phyloP scores from a whole-genome alignment of 1,140 invertebrate genomes.

The Cotesia typhae region DNA sequence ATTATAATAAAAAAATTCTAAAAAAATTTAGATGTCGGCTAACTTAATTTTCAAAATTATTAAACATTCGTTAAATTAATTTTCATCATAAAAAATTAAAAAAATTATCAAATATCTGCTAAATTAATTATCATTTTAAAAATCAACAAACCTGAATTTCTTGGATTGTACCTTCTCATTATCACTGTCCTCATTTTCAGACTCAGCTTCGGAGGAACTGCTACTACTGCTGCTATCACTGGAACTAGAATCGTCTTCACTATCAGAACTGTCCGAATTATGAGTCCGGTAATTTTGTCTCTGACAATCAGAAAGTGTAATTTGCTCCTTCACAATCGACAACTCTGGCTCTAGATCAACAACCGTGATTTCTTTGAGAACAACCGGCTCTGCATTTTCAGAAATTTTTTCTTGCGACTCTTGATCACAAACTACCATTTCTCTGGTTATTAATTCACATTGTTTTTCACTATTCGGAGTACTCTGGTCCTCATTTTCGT shows the following conservation, averaged over 20 bases:
- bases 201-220: constrained; percentile 33
- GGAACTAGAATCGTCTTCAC: constrained; percentile 40
- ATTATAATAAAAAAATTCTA: no score
- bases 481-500: not conserved
- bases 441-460: not conserved
- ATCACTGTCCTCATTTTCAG: constrained; percentile 31
- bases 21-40: no score
- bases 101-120: no score
- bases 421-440: not conserved
- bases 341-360: no score
- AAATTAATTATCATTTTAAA: not conserved
- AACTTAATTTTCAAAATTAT: no score
- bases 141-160: constrained; percentile 8
- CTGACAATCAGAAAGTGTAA: no score
- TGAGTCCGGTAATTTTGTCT: no score
- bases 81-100: not conserved
- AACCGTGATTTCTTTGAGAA: no score
- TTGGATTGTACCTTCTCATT: not conserved
- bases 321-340: no score
- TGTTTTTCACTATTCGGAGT: not conserved
- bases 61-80: no score
- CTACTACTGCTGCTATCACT: constrained; percentile 30
- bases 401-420: not conserved
- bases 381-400: no score
- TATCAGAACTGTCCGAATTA: constrained; percentile 27